These are phyloP conservation scores for Phaenicophaeus curvirostris DNA, from an alignment of 2,797 vertebrate genomes.

Conservation along the genomic window DNA sequence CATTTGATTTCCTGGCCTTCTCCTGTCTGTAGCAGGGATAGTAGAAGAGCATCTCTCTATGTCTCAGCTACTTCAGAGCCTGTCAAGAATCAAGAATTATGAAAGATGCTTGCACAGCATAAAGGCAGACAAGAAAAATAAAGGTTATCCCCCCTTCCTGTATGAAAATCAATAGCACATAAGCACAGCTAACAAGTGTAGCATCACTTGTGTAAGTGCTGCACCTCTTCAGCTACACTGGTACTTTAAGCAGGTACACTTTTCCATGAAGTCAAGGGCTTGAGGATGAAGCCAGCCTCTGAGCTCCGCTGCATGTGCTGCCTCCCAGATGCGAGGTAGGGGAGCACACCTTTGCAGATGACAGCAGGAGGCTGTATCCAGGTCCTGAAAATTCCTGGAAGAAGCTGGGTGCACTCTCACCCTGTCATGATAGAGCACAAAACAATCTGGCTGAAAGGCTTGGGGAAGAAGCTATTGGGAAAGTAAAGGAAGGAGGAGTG, in stretches of 20 bases:
- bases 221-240: background rate
- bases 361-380: background rate
- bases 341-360: rapidly evolving
- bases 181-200: background rate
- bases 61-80: background rate
- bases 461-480: background rate
- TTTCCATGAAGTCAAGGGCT: background rate
- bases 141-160: background rate
- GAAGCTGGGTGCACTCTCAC: background rate
- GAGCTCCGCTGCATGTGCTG: background rate
- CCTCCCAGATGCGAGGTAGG: background rate
- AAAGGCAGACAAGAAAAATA: background rate
- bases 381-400: background rate
- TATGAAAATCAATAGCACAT: background rate
- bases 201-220: rapidly evolving
- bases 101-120: rapidly evolving
- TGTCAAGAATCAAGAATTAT: background rate
- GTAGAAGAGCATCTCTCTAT: background rate
- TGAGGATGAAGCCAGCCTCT: background rate
- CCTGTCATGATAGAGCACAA: background rate
- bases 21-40: background rate
- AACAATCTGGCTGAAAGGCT: background rate
- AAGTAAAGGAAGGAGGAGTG: background rate
- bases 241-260: background rate
- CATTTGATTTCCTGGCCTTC: background rate